Conservation (phyloP, 2,888 invertebrate species). For the Euproctis similis region DNA sequence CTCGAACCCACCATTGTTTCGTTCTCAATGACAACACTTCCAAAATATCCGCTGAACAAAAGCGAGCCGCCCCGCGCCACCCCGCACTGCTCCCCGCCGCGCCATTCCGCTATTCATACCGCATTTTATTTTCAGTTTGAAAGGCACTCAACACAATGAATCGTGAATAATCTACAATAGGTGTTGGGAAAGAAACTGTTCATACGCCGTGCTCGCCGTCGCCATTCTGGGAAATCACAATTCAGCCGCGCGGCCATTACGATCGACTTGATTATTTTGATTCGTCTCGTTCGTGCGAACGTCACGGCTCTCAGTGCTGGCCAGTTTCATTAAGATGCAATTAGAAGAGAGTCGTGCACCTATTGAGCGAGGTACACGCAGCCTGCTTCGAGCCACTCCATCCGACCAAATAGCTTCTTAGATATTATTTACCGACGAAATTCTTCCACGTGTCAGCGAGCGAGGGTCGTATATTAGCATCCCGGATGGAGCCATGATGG, state of each 20-base stretch:
- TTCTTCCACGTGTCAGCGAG: too few species aligned
- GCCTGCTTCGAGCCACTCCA: neutral
- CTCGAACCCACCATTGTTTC: constrained; percentile 33
- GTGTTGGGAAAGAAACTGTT: constrained; percentile 50
- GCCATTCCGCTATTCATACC: constrained; percentile 37
- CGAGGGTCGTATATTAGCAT: too few species aligned
- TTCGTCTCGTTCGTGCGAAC: constrained; percentile 43
- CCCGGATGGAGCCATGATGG: too few species aligned
- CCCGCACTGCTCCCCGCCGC: too few species aligned
- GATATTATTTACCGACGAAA: too few species aligned
- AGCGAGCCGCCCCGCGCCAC: constrained; percentile 22
- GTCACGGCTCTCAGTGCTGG: constrained; percentile 34
- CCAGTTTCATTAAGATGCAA: constrained; percentile 44
- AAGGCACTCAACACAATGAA: constrained; percentile 57
- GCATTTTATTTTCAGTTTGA: constrained; percentile 56
- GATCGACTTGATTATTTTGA: constrained; percentile 46
- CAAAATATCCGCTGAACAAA: constrained; percentile 56
- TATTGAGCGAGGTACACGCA: constrained; percentile 31
- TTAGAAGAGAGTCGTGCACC: too few species aligned
- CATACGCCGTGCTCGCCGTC: too few species aligned
- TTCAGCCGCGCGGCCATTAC: constrained; percentile 39
- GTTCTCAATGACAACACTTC: constrained; percentile 47
- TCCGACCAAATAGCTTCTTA: too few species aligned
- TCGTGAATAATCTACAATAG: constrained; percentile 61
- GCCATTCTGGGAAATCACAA: constrained; percentile 43